Base-by-base conservation (phyloP, 2,113 vertebrate species). In the Mirza zaza region DNA sequence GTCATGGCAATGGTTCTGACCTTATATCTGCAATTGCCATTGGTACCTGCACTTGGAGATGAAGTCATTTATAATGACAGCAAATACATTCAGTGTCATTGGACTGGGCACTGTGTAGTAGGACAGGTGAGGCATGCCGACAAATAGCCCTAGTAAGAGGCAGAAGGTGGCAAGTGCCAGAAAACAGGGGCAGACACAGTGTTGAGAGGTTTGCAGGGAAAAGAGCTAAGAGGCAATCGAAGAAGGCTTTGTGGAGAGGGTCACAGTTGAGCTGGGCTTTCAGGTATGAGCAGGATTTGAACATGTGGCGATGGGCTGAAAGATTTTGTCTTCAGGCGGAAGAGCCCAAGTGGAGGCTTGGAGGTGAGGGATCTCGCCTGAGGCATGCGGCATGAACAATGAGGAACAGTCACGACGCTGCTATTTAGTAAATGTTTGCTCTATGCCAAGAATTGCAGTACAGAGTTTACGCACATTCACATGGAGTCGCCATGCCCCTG, bases 11-110 rank as follows among this genome's bases (percentile, higher is more conserved):
- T 52, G n/a, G 80, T 70, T 92, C 52, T 17, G n/a, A 86, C 18
- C 12, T 86, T 42, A 39, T 68, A 85, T 42, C 13, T 79, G 18
- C 36, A 87, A 55, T 61, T 70, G 67, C 59, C 23, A 29, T 77
- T 39, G 48, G 36, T 63, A 84, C 10, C 17, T 34, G 45, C 18
- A 71, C 48, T 87, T 79, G 70, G 73, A 65, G 48, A 79, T 39
- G 39, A 91, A 68, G 27, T 91, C 34, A 83, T 83, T 95, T 91
- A 50, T 83, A 96, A 70, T 67, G 48, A 91, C 34, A 82, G 45
- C 12, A 48, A 70, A 32, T 59, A 12, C 4, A n/a, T 73, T 93
- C 15, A 57, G 11, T 17, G 9, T 63, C 27, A 23, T 36, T 45
- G 21, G 80, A n/a, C 52, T 55, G 32, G 32, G 13, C 48, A n/a